These are phyloP conservation scores for Frankliniella intonsa DNA, from an alignment of 2,888 invertebrate genomes.

Conservation along the genomic window DNA sequence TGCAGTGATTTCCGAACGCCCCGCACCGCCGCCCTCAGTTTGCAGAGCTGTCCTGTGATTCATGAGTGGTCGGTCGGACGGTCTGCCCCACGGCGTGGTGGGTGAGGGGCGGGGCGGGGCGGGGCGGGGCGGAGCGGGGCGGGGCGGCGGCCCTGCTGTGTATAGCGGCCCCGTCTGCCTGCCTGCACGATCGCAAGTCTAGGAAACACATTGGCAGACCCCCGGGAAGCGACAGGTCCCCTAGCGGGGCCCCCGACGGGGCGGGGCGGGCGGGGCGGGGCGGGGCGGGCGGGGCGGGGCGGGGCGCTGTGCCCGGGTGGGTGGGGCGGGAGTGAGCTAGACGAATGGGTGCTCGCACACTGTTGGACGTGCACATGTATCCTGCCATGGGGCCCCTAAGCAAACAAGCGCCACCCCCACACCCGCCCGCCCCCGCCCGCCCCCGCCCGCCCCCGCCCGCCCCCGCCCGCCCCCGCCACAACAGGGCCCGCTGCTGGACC, in stretches of 20 bases:
- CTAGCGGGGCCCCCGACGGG: not conserved
- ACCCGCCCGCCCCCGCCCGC: not conserved
- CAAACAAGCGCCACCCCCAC: constrained; percentile 7
- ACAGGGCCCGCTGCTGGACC: not conserved
- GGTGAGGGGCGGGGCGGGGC: too few species aligned
- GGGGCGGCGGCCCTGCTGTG: not conserved
- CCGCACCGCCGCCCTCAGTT: too few species aligned
- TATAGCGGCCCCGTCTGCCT: not conserved
- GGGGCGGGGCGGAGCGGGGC: not conserved
- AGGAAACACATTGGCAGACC: constrained; percentile 16
- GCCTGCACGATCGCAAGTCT: not conserved
- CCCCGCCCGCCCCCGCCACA: not conserved
- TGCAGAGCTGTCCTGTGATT: too few species aligned
- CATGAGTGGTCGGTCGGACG: too few species aligned
- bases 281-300: not conserved
- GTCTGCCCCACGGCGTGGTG: too few species aligned
- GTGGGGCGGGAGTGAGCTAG: not conserved
- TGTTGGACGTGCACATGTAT: constrained; percentile 12
- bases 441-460: not conserved
- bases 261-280: not conserved
- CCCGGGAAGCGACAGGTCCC: constrained; percentile 16
- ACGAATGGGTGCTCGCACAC: not conserved
- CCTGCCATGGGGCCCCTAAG: constrained; percentile 1
- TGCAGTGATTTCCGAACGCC: too few species aligned
- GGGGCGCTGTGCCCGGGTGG: not conserved